Evolutionary conservation across 1,140 invertebrate genomes (phyloP), one percentile per base, ranked within the genome.

Genomic region (Drosophila burlai): DNA sequence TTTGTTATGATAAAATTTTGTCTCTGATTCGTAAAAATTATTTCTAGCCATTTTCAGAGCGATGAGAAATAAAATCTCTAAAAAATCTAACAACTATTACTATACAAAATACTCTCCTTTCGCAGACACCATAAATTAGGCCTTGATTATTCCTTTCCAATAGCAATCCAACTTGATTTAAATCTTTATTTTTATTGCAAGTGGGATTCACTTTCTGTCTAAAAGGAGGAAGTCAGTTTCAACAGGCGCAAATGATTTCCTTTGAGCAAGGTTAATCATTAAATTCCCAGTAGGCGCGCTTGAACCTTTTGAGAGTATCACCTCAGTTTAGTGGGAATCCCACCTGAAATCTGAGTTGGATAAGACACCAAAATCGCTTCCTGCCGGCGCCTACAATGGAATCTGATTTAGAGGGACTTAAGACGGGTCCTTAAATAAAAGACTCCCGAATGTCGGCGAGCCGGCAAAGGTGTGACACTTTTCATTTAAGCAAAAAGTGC

Each of bases 401-500:
- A 61, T 60, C 55, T 52, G 67, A 71, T 73, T 60, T 61, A 21
- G 46, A 29, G 54, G 15, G 52, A 52, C 67, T 68, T 68, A 15
- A 43, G 52, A 29, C 21, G 49, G 38, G 63, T 36, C 29, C 73
- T 58, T 55, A 49, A 40, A 36, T 42, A 31, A 60, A 52, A 50
- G 49, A 65, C 74, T 66, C 34, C 38, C 9, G 21, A 13, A 61
- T 43, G 47, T 31, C 21, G 52, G 34, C 42, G 10, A 43, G 11
- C 55, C 59, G 47, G 34, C 34, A 45, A 50, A 45, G 73, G 73
- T 66, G 74, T 67, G 74, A 76, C 62, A 76, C 62, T 69, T 66
- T 67, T 76, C 47, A 76, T 76, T 83, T 83, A 76, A 63, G 57
- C 61, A 50, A 63, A 68, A 80, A 69, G 36, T 61, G 78, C 78